Evolutionary conservation across 2,888 invertebrate genomes (phyloP).

Genomic region (Tethea ocularis): DNA sequence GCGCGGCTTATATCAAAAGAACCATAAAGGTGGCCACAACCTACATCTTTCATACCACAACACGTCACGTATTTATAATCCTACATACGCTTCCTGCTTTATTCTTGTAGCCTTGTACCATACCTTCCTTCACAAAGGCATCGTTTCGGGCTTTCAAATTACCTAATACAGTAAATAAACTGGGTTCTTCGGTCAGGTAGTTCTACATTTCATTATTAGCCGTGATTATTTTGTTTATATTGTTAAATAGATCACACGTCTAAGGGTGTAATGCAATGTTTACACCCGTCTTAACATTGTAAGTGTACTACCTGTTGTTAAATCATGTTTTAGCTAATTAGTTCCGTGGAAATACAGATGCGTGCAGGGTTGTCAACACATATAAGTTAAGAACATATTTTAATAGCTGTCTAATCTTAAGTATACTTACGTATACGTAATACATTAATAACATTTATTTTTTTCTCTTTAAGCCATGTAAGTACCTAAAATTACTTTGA

Average conservation of each 20-base stretch:
- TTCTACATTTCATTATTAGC: background rate
- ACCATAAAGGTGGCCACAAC: conserved; percentile 62
- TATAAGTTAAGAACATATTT: background rate
- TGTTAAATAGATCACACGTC: background rate
- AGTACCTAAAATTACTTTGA: background rate
- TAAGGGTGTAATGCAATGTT: conserved; percentile 17
- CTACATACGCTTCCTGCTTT: conserved; percentile 77
- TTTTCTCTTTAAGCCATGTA: background rate
- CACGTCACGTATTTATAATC: conserved; percentile 79
- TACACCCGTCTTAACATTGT: conserved; percentile 21
- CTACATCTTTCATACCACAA: conserved; percentile 74
- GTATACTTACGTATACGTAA: no score
- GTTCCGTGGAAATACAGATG: conserved; percentile 17
- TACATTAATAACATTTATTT: background rate
- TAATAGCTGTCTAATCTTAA: background rate
- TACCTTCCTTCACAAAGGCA: conserved; percentile 60
- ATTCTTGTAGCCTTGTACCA: conserved; percentile 74
- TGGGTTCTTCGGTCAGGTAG: background rate
- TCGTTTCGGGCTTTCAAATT: conserved; percentile 45
- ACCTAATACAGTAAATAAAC: conserved; percentile 15
- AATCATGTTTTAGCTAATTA: conserved; percentile 24
- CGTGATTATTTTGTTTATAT: background rate
- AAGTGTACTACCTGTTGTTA: conserved; percentile 14
- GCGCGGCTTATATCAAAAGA: conserved; percentile 26
- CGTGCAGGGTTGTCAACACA: conserved; percentile 16